phyloP scores from a whole-genome alignment of 2,797 vertebrate genomes.

The Hippoglossus hippoglossus region DNA sequence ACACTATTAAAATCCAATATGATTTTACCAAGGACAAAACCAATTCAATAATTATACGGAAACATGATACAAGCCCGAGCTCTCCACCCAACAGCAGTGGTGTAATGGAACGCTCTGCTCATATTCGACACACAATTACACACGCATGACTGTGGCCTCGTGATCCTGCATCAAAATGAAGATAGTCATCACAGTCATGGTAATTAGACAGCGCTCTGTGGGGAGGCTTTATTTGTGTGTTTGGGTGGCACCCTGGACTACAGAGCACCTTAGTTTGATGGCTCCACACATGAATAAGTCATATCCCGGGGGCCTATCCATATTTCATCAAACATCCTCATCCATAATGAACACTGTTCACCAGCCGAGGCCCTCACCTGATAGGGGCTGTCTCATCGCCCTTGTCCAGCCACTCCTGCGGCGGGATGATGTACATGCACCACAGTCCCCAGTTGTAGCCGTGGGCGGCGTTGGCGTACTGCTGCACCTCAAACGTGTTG shows the following conservation, averaged over 20 bases:
- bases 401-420: constrained; percentile 96
- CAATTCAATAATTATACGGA: constrained; percentile 40
- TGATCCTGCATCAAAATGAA: constrained; percentile 66
- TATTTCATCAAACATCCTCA: constrained; percentile 82
- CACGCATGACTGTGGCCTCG: constrained; percentile 28
- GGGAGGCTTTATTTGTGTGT: constrained; percentile 56
- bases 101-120: constrained; percentile 38
- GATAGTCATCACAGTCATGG: constrained; percentile 62
- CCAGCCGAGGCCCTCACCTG: constrained; percentile 83
- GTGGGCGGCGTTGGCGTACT: constrained; percentile 95
- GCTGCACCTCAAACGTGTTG: constrained; percentile 98
- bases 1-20: constrained; percentile 31
- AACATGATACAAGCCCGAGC: constrained; percentile 26
- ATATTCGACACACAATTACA: constrained; percentile 59
- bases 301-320: constrained; percentile 72
- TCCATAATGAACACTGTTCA: constrained; percentile 68
- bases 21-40: constrained; percentile 28
- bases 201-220: constrained; percentile 59
- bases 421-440: constrained; percentile 99
- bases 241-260: constrained; percentile 25
- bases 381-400: constrained; percentile 97
- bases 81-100: constrained; percentile 15
- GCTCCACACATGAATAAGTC: constrained; percentile 74
- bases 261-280: constrained; percentile 59
- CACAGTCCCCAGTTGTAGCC: constrained; percentile 99